Base-by-base conservation (phyloP, 2,113 vertebrate genomes). In the Alosa alosa region DNA sequence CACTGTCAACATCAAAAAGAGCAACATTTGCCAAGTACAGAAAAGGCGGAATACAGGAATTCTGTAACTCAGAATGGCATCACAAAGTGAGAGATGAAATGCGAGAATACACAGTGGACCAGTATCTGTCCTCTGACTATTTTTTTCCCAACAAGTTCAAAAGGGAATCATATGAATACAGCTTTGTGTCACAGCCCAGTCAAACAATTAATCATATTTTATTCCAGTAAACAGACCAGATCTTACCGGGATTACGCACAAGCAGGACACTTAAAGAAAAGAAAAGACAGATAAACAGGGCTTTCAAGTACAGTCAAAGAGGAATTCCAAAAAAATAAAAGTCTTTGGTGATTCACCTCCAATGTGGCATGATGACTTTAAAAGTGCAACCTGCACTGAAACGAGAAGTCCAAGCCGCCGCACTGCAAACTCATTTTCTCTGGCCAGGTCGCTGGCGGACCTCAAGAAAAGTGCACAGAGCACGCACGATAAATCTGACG, bases 401-500 rank as follows among this genome's bases (percentile, higher is more conserved):
- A 94, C 93, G 91, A 94, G 90, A 94, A 93, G 92, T 91, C 93
- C 87, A 89, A 92, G 13, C 72, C 11, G 13, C 10, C 72, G 31
- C 25, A 15, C 72, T 17, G 94, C 94, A 95, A 95, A 95, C 94
- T 94, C 92, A 94, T 93, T 92, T 91, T 88, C 92, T 88, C 86
- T 87, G 94, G 93, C 92, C 91, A 92, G 92, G 91, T 92, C 90
- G 94, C 92, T 90, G 92, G 92, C 93, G 91, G 91, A 94, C 93
- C 91, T 93, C 91, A 91, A 95, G 92, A 93, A 78, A 78, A 94
- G 93, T 92, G 93, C 92, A 93, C 89, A 25, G 91, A 95, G 93
- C 94, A 95, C 92, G 93, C 93, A 94, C 94, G 86, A 95, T 96
- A 96, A 96, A 96, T 95, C 94, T 95, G 93, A 96, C 92, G 93